These are phyloP conservation scores for Crossaster papposus DNA, from an alignment of 53 echinoderm and acorn worm genomes.

Conservation along the genomic window DNA sequence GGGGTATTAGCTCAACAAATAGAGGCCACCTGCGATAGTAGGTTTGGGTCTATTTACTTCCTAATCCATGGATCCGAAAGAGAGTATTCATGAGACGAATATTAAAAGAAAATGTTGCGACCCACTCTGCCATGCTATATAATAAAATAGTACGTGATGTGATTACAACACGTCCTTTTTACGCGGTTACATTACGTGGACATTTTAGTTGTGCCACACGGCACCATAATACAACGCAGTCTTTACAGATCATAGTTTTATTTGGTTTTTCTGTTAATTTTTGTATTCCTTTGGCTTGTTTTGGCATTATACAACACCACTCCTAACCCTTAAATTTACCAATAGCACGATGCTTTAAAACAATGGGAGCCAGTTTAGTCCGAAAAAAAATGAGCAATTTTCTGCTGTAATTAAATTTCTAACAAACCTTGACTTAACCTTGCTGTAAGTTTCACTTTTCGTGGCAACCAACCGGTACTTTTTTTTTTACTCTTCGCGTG, in stretches of 20 bases:
- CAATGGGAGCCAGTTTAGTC: neutral
- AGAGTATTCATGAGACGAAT: neutral
- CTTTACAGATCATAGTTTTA: too few relatives aligned
- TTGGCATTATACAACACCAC: neutral
- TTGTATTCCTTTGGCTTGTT: neutral
- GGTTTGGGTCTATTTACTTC: neutral
- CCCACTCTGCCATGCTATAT: neutral
- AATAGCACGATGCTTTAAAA: neutral
- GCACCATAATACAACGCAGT: too few relatives aligned
- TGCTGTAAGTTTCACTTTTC: conserved; percentile 12
- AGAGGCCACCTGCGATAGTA: neutral
- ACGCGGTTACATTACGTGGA: too few relatives aligned
- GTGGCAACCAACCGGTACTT: neutral
- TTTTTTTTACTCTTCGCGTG: conserved; percentile 8
- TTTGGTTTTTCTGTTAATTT: too few relatives aligned
- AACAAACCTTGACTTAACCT: neutral
- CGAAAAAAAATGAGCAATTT: conserved; percentile 27
- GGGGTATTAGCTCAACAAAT: neutral
- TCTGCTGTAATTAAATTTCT: conserved; percentile 20
- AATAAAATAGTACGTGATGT: neutral
- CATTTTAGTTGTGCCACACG: too few relatives aligned
- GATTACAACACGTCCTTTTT: too few relatives aligned
- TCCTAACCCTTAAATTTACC: neutral
- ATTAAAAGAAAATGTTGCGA: neutral
- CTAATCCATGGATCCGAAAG: neutral